Conservation (phyloP, 2,797 vertebrate genomes). For the Eulemur rubriventer region DNA sequence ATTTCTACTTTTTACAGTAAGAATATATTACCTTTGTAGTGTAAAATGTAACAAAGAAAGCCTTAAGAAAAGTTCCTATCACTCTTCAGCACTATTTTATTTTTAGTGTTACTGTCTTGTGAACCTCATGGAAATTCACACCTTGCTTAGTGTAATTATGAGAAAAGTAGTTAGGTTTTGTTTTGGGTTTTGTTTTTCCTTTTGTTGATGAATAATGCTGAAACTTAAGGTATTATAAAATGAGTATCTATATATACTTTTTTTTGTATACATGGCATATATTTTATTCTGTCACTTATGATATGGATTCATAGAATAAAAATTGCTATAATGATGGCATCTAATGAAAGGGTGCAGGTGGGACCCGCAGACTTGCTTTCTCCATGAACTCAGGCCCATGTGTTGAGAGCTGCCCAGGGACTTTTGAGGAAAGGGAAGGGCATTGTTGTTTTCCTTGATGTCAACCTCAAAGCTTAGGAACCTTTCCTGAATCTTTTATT, state of each 20-base stretch:
- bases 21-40: background rate
- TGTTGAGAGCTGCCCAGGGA: background rate
- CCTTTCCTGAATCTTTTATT: slow-evolving; percentile 44
- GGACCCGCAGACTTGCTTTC: background rate
- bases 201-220: background rate
- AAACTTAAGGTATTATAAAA: background rate
- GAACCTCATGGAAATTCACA: background rate
- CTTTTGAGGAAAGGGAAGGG: background rate
- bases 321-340: background rate
- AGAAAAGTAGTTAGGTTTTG: background rate
- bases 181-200: background rate
- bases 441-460: background rate
- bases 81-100: background rate
- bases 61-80: background rate
- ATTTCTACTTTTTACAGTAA: background rate
- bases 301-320: background rate
- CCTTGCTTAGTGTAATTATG: background rate
- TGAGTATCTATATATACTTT: background rate
- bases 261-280: background rate
- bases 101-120: background rate
- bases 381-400: too few relatives aligned
- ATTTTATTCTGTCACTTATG: background rate
- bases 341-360: background rate
- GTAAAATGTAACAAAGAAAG: slow-evolving; percentile 16
- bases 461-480: slow-evolving; percentile 48